Conservation (phyloP, 2,888 invertebrate species). For the Lycocerus yunnanus region DNA sequence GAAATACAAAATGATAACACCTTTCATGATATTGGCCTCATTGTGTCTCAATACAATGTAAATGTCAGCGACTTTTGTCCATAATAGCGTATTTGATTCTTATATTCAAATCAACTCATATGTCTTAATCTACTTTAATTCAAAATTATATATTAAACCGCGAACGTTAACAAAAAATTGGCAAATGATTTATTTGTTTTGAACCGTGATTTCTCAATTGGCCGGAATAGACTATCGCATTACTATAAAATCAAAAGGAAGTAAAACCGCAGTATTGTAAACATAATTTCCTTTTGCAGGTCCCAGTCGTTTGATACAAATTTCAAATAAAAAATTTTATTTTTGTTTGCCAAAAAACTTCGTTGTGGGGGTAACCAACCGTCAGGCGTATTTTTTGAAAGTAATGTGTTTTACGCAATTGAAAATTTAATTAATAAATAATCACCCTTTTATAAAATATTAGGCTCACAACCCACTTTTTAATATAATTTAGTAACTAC, state of each 20-base stretch:
- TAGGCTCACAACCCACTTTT: background rate
- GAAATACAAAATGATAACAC: slow-evolving; percentile 28
- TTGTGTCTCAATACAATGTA: slow-evolving; percentile 28
- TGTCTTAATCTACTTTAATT: background rate
- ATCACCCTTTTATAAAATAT: background rate
- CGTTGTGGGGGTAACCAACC: too few relatives aligned
- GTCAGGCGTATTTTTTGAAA: background rate
- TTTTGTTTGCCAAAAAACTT: too few relatives aligned
- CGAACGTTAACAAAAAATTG: background rate
- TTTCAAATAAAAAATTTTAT: too few relatives aligned
- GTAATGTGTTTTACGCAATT: background rate
- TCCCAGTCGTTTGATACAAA: too few relatives aligned
- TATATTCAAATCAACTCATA: slow-evolving; percentile 14
- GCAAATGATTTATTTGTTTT: background rate
- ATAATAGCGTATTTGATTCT: slow-evolving; percentile 16
- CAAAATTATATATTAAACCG: background rate
- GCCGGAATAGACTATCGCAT: background rate
- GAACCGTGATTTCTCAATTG: background rate
- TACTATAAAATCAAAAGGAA: background rate
- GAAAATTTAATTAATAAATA: background rate
- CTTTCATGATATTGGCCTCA: slow-evolving; percentile 37
- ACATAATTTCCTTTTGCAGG: background rate
- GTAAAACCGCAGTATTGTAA: background rate
- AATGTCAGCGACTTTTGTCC: slow-evolving; percentile 36
- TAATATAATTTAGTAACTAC: background rate